Base-by-base conservation (phyloP, 2,797 vertebrate species). In the Amniataba percoides region DNA sequence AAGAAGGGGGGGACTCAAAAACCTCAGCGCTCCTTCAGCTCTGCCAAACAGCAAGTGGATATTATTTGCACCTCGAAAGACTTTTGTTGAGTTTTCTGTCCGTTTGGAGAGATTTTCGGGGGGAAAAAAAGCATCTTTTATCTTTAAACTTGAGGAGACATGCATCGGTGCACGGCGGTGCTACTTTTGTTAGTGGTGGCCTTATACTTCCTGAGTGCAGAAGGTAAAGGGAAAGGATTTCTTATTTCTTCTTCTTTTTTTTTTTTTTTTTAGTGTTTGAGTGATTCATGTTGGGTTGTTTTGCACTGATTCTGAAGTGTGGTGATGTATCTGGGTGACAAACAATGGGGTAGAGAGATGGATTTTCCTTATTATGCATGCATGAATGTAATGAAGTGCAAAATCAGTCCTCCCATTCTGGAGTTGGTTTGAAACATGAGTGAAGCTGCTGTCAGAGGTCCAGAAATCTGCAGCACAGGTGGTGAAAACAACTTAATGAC, bases 151-250 rank as follows among this genome's bases (percentile, higher is more conserved):
- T 55, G 60, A 70, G 84, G 78, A 89, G 80, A 90, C 82, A 99
- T 99, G 98, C 97, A 93, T 94, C 95, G 97, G 88, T 94, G 96
- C 90, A 93, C 96, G n/a, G 96, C 93, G 18, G 94, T 94, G 67
- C 83, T 99, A 31, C 92, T 99, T n/a, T 71, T 99, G 86, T 89
- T 98, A 74, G 81, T 97, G 89, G 92, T 99, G 89, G 96, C 95
- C 2, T 83, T 98, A 63, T 97, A 94, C 86, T 87, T 96, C 19
- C 84, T 96, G 81, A 96, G 95, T 64, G 92, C 96, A 55, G 97
- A 99, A 94, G 98, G 98, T 99, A 95, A 96, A 86, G 19, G n/a
- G 53, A 3, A 49, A 16, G 3, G 6, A 3, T 27, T 68, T 31
- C 55, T 34, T 8, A 10, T 42, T 4, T 42, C 9, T 64, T 31